Conservation (phyloP, 2,797 vertebrate species). For the Triplophysa bombifrons region DNA sequence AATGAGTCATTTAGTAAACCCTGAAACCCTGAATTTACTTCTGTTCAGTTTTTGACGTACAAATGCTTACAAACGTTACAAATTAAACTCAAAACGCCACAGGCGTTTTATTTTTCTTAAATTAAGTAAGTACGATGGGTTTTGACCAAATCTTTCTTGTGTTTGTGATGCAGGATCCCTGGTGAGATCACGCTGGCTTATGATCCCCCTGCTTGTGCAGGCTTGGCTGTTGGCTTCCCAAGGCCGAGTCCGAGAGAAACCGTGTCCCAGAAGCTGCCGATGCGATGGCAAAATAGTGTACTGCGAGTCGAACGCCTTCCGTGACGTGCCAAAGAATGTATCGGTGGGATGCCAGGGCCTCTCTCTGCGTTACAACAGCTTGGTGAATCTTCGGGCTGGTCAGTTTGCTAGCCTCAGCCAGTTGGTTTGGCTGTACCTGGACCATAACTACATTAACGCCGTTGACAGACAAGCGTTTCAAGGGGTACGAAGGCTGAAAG, state of each 20-base stretch:
- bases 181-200: conserved; percentile 72
- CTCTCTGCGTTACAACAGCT: conserved; percentile 96
- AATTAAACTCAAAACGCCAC: too few species aligned
- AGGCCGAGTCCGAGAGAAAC: conserved; percentile 83
- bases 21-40: too few species aligned
- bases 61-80: too few species aligned
- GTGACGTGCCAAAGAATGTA: conserved; percentile 92
- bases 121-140: too few species aligned
- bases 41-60: too few species aligned
- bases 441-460: conserved; percentile 92
- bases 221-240: conserved; percentile 79
- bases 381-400: conserved; percentile 87
- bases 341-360: conserved; percentile 93
- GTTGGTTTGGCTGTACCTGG: conserved; percentile 97
- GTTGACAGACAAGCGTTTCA: conserved; percentile 94
- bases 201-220: conserved; percentile 70
- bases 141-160: conserved; percentile 1
- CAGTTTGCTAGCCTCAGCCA: conserved; percentile 95
- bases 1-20: background rate
- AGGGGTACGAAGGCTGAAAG: conserved; percentile 92
- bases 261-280: conserved; percentile 92
- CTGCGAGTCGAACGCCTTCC: conserved; percentile 95
- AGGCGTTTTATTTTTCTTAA: too few species aligned
- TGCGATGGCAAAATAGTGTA: conserved; percentile 99
- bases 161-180: conserved; percentile 70